Conservation (phyloP, 1,140 invertebrate genomes). For the Listronotus bonariensis region DNA sequence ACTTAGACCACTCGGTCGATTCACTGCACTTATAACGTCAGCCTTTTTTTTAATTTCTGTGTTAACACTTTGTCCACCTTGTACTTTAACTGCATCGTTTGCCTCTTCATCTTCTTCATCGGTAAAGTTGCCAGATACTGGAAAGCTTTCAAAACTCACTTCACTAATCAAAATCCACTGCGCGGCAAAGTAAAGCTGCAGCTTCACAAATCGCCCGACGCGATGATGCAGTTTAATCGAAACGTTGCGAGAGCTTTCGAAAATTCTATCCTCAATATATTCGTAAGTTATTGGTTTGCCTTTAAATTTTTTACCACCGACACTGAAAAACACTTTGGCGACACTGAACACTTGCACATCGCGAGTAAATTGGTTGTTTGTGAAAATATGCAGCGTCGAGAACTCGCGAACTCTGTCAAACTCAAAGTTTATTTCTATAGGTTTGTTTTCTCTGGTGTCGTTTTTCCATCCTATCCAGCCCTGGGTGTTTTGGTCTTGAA, state of each 20-base stretch:
- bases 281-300: constrained; percentile 75
- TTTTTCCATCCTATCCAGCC: constrained; percentile 93
- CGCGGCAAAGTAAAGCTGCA: constrained; percentile 79
- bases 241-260: constrained; percentile 81
- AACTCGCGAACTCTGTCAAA: constrained; percentile 89
- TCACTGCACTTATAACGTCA: constrained; percentile 47
- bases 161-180: constrained; percentile 90
- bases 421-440: constrained; percentile 80
- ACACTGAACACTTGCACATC: constrained; percentile 82
- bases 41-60: constrained; percentile 33
- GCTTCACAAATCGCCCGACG: constrained; percentile 79
- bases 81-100: constrained; percentile 7
- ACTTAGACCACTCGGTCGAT: constrained; percentile 35
- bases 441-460: constrained; percentile 68
- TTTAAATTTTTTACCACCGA: constrained; percentile 76
- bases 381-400: constrained; percentile 78
- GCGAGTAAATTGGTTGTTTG: constrained; percentile 79
- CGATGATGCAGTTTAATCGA: constrained; percentile 84
- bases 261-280: constrained; percentile 79
- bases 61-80: constrained; percentile 41
- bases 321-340: constrained; percentile 78
- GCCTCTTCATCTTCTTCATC: constrained; percentile 42
- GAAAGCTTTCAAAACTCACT: constrained; percentile 75
- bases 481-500: constrained; percentile 67
- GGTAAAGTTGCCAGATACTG: constrained; percentile 48